Percentiles rank a stretch among this genome's conserved stretches.
Evolutionary conservation across 1,140 invertebrate genomes (phyloP).

Genomic region (Pogonomyrmex barbatus): DNA sequence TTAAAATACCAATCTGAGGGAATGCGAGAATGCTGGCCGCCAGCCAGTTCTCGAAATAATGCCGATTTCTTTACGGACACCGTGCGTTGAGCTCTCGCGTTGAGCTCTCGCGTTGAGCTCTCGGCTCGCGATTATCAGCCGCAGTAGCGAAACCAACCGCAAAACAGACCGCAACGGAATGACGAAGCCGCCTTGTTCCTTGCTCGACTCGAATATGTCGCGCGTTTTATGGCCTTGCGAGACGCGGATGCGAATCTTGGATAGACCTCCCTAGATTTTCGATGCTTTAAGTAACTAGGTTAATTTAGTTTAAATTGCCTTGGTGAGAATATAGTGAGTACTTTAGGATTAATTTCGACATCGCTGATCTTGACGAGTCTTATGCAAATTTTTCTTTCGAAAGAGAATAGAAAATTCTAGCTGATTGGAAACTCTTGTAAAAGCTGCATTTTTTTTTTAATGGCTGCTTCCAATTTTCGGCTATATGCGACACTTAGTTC

Average conservation of each 20-base stretch:
- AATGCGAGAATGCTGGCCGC: constrained; percentile 61
- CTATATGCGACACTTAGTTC: too few relatives aligned
- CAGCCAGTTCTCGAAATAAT: constrained; percentile 72
- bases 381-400: background rate
- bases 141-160: constrained; percentile 58
- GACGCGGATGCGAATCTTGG: background rate
- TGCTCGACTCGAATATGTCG: constrained; percentile 27
- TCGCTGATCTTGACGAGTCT: background rate
- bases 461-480: too few relatives aligned
- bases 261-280: background rate
- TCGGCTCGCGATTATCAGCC: constrained; percentile 28
- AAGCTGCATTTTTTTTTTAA: too few relatives aligned
- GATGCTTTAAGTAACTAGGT: background rate
- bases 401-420: background rate
- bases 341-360: background rate
- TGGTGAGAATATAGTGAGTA: background rate
- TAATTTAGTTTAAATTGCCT: background rate
- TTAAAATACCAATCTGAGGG: constrained; percentile 71
- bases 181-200: constrained; percentile 42
- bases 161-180: constrained; percentile 57
- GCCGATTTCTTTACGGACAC: constrained; percentile 62
- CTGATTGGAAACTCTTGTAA: too few relatives aligned
- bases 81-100: background rate
- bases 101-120: background rate
- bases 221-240: background rate